Percentiles rank a stretch among this genome's conserved stretches.
Evolutionary conservation across 2,888 invertebrate species (phyloP).

Genomic region (Heliconius hortense): DNA sequence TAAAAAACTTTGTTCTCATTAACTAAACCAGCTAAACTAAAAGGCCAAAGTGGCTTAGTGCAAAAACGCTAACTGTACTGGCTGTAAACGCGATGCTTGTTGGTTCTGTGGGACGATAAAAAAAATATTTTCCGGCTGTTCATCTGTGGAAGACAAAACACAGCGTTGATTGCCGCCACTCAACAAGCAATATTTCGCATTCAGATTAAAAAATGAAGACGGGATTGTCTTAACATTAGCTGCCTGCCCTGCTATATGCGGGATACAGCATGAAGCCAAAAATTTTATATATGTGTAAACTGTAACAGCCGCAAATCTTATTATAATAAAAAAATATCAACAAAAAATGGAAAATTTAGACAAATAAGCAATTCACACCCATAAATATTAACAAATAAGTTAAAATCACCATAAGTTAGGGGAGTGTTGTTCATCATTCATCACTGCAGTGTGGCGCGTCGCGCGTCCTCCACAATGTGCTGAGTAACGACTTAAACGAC

Average conservation of each 20-base stretch:
- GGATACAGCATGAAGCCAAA: neutral
- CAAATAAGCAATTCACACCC: constrained; percentile 1
- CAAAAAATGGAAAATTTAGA: neutral
- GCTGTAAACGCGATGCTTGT: neutral
- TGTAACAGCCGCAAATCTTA: neutral
- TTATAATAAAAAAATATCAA: no score
- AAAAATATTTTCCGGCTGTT: no score
- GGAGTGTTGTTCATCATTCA: constrained; percentile 9
- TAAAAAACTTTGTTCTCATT: neutral
- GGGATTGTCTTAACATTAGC: neutral
- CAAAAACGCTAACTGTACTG: neutral
- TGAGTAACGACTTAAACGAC: constrained; percentile 59
- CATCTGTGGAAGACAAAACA: neutral
- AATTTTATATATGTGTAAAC: neutral
- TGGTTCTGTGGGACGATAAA: neutral
- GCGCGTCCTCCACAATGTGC: constrained; percentile 57
- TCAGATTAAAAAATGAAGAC: neutral
- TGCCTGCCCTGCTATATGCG: neutral
- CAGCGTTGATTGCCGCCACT: neutral
- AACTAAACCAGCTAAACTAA: neutral
- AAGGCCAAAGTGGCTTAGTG: neutral
- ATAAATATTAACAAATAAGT: constrained; percentile 16
- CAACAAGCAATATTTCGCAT: neutral
- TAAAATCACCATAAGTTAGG: constrained; percentile 8
- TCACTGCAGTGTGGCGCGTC: neutral